phyloP scores from a whole-genome alignment of 2,888 invertebrate genomes.

The Chouioia cunea region DNA sequence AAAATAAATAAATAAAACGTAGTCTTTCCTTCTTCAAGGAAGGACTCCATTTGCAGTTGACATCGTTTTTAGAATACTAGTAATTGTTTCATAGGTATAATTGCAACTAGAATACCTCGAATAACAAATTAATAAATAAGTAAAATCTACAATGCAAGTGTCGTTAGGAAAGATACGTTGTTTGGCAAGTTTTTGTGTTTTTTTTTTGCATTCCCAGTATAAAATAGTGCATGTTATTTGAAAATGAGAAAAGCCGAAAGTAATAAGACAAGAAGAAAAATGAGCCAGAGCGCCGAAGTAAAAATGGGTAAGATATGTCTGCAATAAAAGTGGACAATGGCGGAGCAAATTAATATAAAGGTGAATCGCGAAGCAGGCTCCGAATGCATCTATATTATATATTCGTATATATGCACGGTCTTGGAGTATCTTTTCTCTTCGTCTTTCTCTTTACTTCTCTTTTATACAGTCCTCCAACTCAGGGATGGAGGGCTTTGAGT shows the following conservation, averaged over 20 bases:
- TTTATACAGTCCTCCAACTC: conserved; percentile 37
- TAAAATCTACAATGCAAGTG: too few relatives aligned
- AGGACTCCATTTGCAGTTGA: too few relatives aligned
- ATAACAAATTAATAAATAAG: too few relatives aligned
- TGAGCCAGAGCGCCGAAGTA: conserved; percentile 49
- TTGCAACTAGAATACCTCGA: too few relatives aligned
- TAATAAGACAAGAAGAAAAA: conserved; percentile 29
- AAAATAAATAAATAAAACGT: too few relatives aligned
- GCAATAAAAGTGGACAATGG: conserved; percentile 67
- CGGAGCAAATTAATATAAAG: conserved; percentile 66
- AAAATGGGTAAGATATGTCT: conserved; percentile 64
- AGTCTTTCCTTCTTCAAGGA: too few relatives aligned
- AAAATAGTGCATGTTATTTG: too few relatives aligned
- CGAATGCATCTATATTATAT: conserved; percentile 30
- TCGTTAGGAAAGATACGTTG: too few relatives aligned
- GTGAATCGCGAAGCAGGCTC: conserved; percentile 51
- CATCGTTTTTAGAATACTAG: too few relatives aligned
- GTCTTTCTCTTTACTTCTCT: not conserved
- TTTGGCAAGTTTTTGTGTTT: too few relatives aligned
- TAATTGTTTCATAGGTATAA: too few relatives aligned
- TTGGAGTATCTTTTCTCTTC: not conserved
- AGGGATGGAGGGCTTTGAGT: conserved; percentile 42
- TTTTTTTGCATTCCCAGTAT: too few relatives aligned
- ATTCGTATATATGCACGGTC: conserved; percentile 34
- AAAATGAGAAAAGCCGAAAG: not conserved